Evolutionary conservation across 2,797 vertebrate genomes (phyloP), one percentile per base, ranked within the genome.

Genomic region (Diglossa cyanea): DNA sequence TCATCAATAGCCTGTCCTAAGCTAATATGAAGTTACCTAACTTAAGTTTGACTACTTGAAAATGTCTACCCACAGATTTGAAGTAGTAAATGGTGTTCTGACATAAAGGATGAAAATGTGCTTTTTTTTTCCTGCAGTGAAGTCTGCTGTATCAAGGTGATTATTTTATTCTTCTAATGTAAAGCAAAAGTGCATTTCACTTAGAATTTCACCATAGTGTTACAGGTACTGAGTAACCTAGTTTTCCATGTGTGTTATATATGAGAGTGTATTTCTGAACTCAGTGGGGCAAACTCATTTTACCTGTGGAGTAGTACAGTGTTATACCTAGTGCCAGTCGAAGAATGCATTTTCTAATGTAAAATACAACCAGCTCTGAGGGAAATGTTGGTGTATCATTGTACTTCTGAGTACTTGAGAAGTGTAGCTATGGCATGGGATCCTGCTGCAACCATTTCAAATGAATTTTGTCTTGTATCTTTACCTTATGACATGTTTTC

Each of bases 401-500:
- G 39, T 31, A 9, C 11, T 86, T 88, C 0, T 11, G 12, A 19
- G 26, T 65, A 17, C 30, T 65, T 72, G 19, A 58, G 21, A 54
- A 33, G 15, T 8, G 47, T 47, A 23, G 19, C 23, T 78, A 2
- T 39, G 17, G 18, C 9, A 12, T 30, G 37, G 15, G 19, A 72
- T 58, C 21, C 33, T 86, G 21, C 55, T 81, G 31, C 35, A 57
- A 5, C 28, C 39, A 12, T 61, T 86, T 44, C 30, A 58, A 37
- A n/a, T 25, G 2, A 19, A 0, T 63, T 45, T 68, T 87, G 26
- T 79, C 26, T 81, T 62, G 4, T 57, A 5, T 57, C 8, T 86
- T 11, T 55, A 9, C 2, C 9, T 51, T 18, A 6, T 6, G 6
- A 30, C 3, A 3, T 33, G 15, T 48, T 13, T 42, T 15, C 4